Evolutionary conservation across 2,888 invertebrate species (phyloP).

Genomic region (Scelioninae gen. 1): DNA sequence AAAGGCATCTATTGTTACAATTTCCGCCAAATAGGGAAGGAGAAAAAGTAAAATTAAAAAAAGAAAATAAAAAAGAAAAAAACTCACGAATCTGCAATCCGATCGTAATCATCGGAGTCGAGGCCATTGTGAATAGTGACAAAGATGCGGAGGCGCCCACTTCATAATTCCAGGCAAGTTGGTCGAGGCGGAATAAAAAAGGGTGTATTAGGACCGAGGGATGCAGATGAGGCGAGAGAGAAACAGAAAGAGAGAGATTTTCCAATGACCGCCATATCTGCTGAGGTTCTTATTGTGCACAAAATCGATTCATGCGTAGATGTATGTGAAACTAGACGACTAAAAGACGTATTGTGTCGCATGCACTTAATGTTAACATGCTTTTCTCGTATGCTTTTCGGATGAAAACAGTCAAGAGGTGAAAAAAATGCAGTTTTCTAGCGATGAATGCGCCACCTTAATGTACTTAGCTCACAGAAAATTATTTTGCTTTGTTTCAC

Average conservation of each 20-base stretch:
- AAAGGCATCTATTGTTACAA: too few species aligned
- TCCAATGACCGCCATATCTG: slow-evolving; percentile 54
- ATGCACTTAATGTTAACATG: slow-evolving; percentile 29
- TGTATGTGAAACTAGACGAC: slow-evolving; percentile 26
- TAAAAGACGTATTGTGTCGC: slow-evolving; percentile 54
- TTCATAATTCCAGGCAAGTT: slow-evolving; percentile 73
- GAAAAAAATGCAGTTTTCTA: slow-evolving; percentile 15
- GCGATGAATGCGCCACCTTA: too few species aligned
- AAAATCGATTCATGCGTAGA: slow-evolving; percentile 52
- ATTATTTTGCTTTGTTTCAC: too few species aligned
- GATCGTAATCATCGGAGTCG: slow-evolving; percentile 6
- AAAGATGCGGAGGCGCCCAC: slow-evolving; percentile 74
- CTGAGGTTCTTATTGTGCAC: slow-evolving; percentile 43
- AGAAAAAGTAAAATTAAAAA: too few species aligned
- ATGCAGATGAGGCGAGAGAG: slow-evolving; percentile 58
- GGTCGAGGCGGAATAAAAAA: slow-evolving; percentile 53
- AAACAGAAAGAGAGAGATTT: slow-evolving; percentile 20
- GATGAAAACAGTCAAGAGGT: slow-evolving; percentile 4
- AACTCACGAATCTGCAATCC: too few species aligned
- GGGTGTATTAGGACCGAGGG: slow-evolving; percentile 54
- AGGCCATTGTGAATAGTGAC: slow-evolving; percentile 75
- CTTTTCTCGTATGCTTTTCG: slow-evolving; percentile 22
- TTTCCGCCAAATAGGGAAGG: too few species aligned
- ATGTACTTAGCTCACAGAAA: too few species aligned
- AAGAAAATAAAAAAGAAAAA: too few species aligned